Evolutionary conservation across 2,113 vertebrate genomes (phyloP).

Genomic region (Channa maculata): DNA sequence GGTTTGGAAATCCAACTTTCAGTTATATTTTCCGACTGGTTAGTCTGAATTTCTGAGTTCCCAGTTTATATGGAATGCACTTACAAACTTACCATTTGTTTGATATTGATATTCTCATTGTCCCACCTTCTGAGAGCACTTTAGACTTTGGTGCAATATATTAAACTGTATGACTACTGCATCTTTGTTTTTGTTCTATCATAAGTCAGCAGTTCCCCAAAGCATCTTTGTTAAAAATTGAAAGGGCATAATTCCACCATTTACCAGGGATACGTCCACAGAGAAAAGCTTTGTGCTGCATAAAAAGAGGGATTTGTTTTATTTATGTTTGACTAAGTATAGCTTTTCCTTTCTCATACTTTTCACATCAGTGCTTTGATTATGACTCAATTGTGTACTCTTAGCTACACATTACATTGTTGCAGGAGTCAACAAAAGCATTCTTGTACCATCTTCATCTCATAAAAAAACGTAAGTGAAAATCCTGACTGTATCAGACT

Average conservation of each 20-base stretch:
- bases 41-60: too few species aligned
- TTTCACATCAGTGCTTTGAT: constrained; percentile 17
- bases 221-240: not conserved
- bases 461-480: not conserved
- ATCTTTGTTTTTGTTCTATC: not conserved
- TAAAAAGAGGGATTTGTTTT: constrained; percentile 8
- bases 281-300: not conserved
- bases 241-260: not conserved
- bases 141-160: too few species aligned
- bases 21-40: too few species aligned
- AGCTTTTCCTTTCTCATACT: not conserved
- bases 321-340: constrained; percentile 5
- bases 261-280: not conserved
- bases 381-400: not conserved
- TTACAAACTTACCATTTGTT: too few species aligned
- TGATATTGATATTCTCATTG: too few species aligned
- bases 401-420: not conserved
- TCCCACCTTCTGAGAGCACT: too few species aligned
- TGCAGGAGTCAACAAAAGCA: not conserved
- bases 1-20: too few species aligned
- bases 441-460: not conserved
- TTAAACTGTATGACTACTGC: too few species aligned
- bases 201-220: not conserved
- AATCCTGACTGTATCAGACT: constrained; percentile 24
- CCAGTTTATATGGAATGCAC: too few species aligned